Conservation (phyloP, 1,140 invertebrate species). For the Drosophila pandora region DNA sequence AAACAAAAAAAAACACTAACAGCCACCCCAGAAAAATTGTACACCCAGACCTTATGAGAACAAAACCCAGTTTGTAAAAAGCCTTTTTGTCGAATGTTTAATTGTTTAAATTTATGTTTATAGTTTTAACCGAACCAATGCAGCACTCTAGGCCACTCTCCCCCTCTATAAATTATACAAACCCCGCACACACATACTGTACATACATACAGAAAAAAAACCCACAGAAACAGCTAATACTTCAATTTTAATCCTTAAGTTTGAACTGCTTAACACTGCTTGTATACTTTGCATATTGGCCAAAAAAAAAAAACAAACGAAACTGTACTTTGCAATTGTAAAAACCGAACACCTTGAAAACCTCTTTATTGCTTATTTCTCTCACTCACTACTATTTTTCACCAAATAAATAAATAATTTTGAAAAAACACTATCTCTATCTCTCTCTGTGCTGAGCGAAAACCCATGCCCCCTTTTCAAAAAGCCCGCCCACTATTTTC, state of each 20-base stretch:
- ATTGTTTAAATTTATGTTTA: constrained; percentile 41
- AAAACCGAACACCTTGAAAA: constrained; percentile 2
- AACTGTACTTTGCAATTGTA: constrained; percentile 45
- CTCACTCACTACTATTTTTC: constrained; percentile 1
- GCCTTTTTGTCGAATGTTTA: background rate
- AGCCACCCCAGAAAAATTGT: constrained; percentile 3
- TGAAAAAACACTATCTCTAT: background rate
- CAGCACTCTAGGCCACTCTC: constrained; percentile 27
- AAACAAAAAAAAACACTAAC: constrained; percentile 23
- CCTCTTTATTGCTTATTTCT: constrained; percentile 25
- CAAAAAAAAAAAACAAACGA: constrained; percentile 25
- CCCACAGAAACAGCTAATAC: constrained; percentile 4
- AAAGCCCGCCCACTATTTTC: background rate
- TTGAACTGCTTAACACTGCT: constrained; percentile 55
- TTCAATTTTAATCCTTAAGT: constrained; percentile 37
- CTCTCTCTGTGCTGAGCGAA: constrained; percentile 19
- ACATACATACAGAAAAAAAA: constrained; percentile 24
- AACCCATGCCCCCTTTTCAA: background rate
- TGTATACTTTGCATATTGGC: constrained; percentile 73
- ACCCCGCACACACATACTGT: background rate
- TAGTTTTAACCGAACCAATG: constrained; percentile 27
- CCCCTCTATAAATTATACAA: background rate
- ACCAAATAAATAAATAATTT: background rate
- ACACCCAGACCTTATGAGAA: background rate
- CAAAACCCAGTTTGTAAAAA: background rate